Base-by-base conservation (phyloP, 2,797 vertebrate species). In the Malacoctenus gilli region DNA sequence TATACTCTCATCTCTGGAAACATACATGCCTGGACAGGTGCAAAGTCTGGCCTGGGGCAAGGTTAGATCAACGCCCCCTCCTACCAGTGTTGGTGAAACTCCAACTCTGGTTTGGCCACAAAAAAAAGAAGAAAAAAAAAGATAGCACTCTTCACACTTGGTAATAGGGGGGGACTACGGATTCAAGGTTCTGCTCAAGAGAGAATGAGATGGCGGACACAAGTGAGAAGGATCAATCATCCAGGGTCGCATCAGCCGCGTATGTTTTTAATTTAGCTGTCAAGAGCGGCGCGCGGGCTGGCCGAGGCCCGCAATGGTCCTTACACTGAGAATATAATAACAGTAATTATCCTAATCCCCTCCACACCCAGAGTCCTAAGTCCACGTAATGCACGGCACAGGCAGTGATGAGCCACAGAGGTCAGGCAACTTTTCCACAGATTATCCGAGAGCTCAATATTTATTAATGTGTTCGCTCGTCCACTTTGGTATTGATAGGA, bases 281-380 rank as follows among this genome's bases (percentile, higher is more conserved):
- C 85, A 87, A 75, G 80, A 80, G 68, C 77, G 65, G 71, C 72
- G 71, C 69, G 36, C 51, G 75, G 50, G 54, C 57, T 59, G 61
- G 77, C 66, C 49, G 44, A 66, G 77, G 71, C 79, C 63, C 77
- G 55, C 41, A 55, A 83, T 85, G 78, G 85, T 79, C 72, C 85
- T 81, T 72, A 76, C 62, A 49, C 75, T 32, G 70, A 82, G 83
- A 87, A 86, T 87, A 88, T 89, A 91, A 90, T 89, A 87, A 83
- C 82, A 65, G 72, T 85, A 89, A 92, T 92, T 90, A 90, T 83
- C 68, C 71, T 91, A 90, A 91, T 91, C 89, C 87, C 75, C 71
- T 83, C 59, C 79, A 85, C 78, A 85, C 70, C 75, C 75, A 48
- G 47, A 76, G 34, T 78, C 74, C 63, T 68, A 80, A 83, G 0